Percentiles rank a stretch among this genome's conserved stretches.
Evolutionary conservation across 2,797 vertebrate genomes (phyloP).

Genomic region (Brachyrhaphis roseni): DNA sequence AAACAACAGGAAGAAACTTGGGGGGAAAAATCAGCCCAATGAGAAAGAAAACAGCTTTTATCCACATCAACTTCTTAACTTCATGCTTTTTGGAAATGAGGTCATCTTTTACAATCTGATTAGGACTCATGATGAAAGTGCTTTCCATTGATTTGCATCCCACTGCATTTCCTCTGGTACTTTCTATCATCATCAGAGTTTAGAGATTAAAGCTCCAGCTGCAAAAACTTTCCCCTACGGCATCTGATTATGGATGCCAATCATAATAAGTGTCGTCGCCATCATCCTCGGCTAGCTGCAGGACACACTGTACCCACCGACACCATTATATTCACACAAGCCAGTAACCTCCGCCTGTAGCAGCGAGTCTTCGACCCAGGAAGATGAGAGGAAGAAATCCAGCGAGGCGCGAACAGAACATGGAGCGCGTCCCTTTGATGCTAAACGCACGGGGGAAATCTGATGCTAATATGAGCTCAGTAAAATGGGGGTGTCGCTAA

Average conservation of each 20-base stretch:
- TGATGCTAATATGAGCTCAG: slow-evolving; percentile 48
- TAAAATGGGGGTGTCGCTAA: slow-evolving; percentile 53
- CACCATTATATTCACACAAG: slow-evolving; percentile 44
- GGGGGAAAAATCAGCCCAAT: background rate
- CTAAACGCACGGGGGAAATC: slow-evolving; percentile 43
- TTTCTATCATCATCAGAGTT: slow-evolving; percentile 22
- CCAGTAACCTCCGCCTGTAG: slow-evolving; percentile 50
- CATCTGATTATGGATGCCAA: slow-evolving; percentile 36
- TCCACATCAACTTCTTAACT: background rate
- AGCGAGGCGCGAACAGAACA: slow-evolving; percentile 46
- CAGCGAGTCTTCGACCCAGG: slow-evolving; percentile 31
- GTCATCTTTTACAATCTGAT: slow-evolving; percentile 6
- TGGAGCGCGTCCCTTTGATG: slow-evolving; percentile 61
- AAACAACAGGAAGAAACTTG: background rate
- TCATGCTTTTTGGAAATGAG: slow-evolving; percentile 5
- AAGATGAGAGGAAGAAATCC: slow-evolving; percentile 41
- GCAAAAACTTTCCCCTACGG: slow-evolving; percentile 6
- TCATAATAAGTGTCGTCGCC: slow-evolving; percentile 38
- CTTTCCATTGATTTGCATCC: background rate
- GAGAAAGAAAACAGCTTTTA: background rate
- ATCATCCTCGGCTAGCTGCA: slow-evolving; percentile 19
- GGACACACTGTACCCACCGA: slow-evolving; percentile 47
- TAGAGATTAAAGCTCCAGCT: slow-evolving; percentile 29
- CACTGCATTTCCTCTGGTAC: background rate
- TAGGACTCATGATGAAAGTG: background rate